Base-by-base conservation (phyloP, 2,113 vertebrate genomes). In the Catharus minimus region DNA sequence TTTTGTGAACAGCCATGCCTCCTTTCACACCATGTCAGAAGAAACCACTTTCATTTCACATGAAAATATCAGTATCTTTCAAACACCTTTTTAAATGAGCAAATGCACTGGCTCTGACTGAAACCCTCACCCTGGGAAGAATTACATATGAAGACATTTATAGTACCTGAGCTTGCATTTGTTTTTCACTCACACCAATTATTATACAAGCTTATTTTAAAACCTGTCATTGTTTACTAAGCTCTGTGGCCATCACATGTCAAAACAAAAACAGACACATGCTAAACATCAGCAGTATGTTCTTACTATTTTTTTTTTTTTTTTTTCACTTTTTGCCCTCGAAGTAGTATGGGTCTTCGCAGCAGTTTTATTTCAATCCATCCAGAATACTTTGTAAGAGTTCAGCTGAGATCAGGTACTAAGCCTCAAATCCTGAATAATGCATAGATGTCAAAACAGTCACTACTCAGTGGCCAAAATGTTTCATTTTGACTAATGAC, bases 121-220 rank as follows among this genome's bases (percentile, higher is more conserved):
- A 76, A 3, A 15, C n/a, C 55, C 46, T 73, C 21, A 0, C 23
- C 32, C 24, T 3, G 0, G 55, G 71, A 88, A 72, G 50, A 73
- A 84, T 72, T 86, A 79, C 66, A 87, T 41, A 61, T 55, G 77
- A 84, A 82, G 57, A 61, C 58, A 75, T 93, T 94, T 94, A 86
- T 81, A 95, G 86, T n/a, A 55, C 32, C 74, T 58, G 77, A 79
- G 52, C 50, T 50, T 72, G 46, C 10, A 3, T 52, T 92, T 92
- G 90, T 83, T 90, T 95, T 92, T 87, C 33, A 47, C 33, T 75
- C 78, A 82, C 60, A 90, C 15, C 58, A 73, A 76, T 86, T 93
- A 94, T 73, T 89, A 68, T 50, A 72, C 43, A 82, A 76, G 39
- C 30, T 87, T 92, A 95, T 90, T 96, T 93, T 79, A 82, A 96